Evolutionary conservation across 2,797 vertebrate species (phyloP), one percentile per base, ranked within the genome.

Genomic region (Propithecus deckenii): DNA sequence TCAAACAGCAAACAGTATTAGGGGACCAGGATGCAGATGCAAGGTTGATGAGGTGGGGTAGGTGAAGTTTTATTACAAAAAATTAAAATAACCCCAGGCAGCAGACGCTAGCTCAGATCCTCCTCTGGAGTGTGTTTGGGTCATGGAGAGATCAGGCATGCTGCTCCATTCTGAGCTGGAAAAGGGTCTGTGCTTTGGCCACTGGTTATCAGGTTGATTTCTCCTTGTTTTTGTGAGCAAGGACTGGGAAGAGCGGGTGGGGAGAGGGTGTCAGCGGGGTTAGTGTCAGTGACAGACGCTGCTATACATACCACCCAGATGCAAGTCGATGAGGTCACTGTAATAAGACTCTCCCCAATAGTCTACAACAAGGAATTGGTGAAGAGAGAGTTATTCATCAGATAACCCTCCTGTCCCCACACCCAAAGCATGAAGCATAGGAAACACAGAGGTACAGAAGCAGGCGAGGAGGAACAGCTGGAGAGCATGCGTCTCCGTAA

Each of bases 341-440:
- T 99, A 99, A 99, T 99, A 99, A 99, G 99, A 99, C 99, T 99
- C 99, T 99, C 99, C 99, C 99, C 99, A 99, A 99, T 99, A 99
- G 99, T 99, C 99, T 99, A 99, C 98, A 99, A 99, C 99, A 99
- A 99, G 99, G 99, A 99, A 99, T 99, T 97, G 98, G 99, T 99
- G 99, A 99, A 99, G 99, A 99, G 99, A 99, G 98, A 98, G 99
- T 99, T 99, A 99, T 98, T 99, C 98, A 94, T 93, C 98, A 96
- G 79, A 96, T 41, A 97, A 97, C 97, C 93, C 89, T 95, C 84
- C 83, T 86, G 17, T 35, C 25, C 95, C 96, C 96, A 93, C 43
- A 95, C 71, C 93, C 89, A 96, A 52, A 95, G 93, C 94, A 95
- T 5, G 35, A 80, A 89, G 93, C 48, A 55, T 83, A 96, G 85